Base-by-base conservation (phyloP, 2,113 vertebrate genomes). In the Diadophis punctatus region DNA sequence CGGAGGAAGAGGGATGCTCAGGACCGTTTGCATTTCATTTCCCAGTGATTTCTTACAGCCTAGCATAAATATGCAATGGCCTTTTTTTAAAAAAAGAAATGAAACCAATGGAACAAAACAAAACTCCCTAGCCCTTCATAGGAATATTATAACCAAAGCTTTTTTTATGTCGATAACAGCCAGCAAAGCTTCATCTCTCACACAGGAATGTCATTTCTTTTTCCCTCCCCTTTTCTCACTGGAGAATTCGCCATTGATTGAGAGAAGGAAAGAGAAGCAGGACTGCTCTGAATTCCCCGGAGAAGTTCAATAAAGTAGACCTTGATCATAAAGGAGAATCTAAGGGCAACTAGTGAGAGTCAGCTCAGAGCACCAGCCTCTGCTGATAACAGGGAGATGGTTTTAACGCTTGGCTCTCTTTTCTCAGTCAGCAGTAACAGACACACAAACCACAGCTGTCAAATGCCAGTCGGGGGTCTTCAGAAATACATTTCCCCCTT, bases 261-360 rank as follows among this genome's bases (percentile, higher is more conserved):
- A 85, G 89, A 90, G 74, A 6, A 90, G 84, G 49, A 48, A 90
- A 92, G 87, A 95, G n/a, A 53, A 49, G 90, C 46, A 91, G 88
- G 56, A 3, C n/a, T 52, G 55, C 88, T 27, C 56, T 63, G 8
- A 49, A 52, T 49, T 95, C 88, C 60, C 22, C 6, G 0, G 87
- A 87, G 90, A 55, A 94, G 87, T 53, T 48, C 91, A 56, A 60
- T 68, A 80, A 94, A 92, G 86, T 91, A 92, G 88, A 23, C 60
- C 48, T 94, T 94, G 94, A 48, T 90, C 89, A 48, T 86, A 93
- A 88, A 94, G 53, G 89, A 89, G 88, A 88, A 89, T 88, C 90
- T 56, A 30, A 92, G 89, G 80, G n/a, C 92, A 90, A 60, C 90
- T 87, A 93, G 27, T 90, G 48, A 34, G 89, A 39, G 91, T 88